Base-by-base conservation (phyloP, 2,888 invertebrate species). In the Agriopis aurantiaria region DNA sequence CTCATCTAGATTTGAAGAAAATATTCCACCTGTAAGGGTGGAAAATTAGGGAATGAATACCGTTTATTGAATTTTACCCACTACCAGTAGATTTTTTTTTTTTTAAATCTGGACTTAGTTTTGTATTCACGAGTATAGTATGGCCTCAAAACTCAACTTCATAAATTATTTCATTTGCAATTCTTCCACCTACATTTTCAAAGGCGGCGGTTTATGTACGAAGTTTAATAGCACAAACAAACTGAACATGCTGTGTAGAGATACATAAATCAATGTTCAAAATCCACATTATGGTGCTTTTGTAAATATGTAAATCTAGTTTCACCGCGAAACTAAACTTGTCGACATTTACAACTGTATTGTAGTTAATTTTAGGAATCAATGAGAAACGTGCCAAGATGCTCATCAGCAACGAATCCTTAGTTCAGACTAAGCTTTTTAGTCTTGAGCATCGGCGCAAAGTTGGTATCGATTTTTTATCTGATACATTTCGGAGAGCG, bases 241-340 rank as follows among this genome's bases (percentile, higher is more conserved):
- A 69, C 71, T 74, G 69, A 61, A 62, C 56, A 62, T 51, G 33
- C 61, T 70, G 62, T 59, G 64, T 60, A 58, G 14, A 66, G 69
- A 56, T 62, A 67, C 62, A 67, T 75, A 74, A 75, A 74, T 75
- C 74, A 72, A 72, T 75, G 70, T 72, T 59, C 61, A 68, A 70
- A 71, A 69, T 70, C 62, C 64, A 68, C 69, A 72, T 68, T 65
- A 64, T 14, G 45, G 45, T 49, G 53, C 64, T 52, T 68, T 65
- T 52, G 48, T 66, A 61, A 68, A 72, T 75, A 33, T 58, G 58
- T 58, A 73, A 72, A 72, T 69, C 65, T 64, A 61, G 52, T 71
- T 72, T 63, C 51, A 69, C 65, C 56, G 64, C 66, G 60, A 71
- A 75, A 68, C 53, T 65, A 68, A 60, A 61, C 70, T 72, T 51